Percentiles rank a stretch among this genome's conserved stretches.
These are phyloP conservation scores for Sorex araneus DNA, from an alignment of 2,113 vertebrate genomes.

Conservation along the genomic window DNA sequence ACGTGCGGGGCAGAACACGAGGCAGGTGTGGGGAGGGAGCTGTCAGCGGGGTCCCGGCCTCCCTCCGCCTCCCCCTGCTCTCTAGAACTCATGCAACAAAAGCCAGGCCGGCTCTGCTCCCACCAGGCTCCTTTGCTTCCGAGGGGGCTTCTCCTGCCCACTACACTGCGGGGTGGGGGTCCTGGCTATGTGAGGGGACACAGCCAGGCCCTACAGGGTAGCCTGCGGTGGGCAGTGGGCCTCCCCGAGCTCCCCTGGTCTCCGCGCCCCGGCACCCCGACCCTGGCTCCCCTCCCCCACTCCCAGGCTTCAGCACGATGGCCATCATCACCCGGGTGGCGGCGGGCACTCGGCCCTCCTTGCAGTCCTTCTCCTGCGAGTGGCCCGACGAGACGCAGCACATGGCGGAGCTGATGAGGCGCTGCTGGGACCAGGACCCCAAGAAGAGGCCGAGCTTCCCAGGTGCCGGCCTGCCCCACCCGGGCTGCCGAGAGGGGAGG, in stretches of 20 bases:
- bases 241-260: too few species aligned
- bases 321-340: constrained; percentile 90
- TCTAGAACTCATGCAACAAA: background rate
- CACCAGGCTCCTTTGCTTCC: background rate
- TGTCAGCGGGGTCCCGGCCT: background rate
- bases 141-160: background rate
- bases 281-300: background rate
- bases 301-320: constrained; percentile 91
- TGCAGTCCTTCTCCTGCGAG: constrained; percentile 87
- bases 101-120: background rate
- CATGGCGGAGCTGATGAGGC: constrained; percentile 91
- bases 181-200: background rate
- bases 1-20: background rate
- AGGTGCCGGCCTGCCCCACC: constrained; percentile 72
- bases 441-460: constrained; percentile 88
- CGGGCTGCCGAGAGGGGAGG: background rate
- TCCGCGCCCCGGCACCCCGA: background rate
- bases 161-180: background rate
- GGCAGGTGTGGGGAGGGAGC: background rate
- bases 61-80: too few species aligned
- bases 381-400: constrained; percentile 91
- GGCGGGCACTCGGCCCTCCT: constrained; percentile 89
- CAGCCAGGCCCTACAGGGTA: background rate
- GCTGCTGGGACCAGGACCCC: constrained; percentile 92
- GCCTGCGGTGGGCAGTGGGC: background rate